phyloP scores from a whole-genome alignment of 2,888 invertebrate genomes.

The Erebia ligea region DNA sequence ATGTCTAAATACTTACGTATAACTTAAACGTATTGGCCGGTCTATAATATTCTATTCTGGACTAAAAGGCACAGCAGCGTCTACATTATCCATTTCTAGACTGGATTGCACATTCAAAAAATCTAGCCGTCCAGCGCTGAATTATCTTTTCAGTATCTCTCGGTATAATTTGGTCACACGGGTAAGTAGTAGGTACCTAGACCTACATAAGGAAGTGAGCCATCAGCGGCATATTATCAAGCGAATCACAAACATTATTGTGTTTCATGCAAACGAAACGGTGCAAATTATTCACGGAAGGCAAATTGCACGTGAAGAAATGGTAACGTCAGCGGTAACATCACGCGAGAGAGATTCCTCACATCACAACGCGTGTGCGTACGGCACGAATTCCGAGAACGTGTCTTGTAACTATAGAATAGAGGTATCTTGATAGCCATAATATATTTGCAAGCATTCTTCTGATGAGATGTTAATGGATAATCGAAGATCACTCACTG shows the following conservation, averaged over 20 bases:
- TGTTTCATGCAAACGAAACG: not conserved
- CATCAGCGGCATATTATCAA: not conserved
- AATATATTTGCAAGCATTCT: too few species aligned
- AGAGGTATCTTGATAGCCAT: not conserved
- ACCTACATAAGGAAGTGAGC: not conserved
- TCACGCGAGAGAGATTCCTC: conserved; percentile 37
- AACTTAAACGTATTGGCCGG: not conserved
- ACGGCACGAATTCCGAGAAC: conserved; percentile 50
- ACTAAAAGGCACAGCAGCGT: too few species aligned
- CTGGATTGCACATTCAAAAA: not conserved
- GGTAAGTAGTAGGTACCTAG: not conserved
- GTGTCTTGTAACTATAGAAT: conserved; percentile 12
- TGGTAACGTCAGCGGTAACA: conserved; percentile 31
- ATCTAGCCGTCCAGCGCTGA: too few species aligned
- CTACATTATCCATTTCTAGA: not conserved
- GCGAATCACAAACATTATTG: conserved; percentile 10
- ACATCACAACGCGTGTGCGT: conserved; percentile 31
- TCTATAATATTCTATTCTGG: too few species aligned
- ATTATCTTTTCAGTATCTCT: not conserved
- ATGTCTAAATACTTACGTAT: not conserved
- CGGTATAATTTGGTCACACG: not conserved
- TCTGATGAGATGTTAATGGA: too few species aligned
- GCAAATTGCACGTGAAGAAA: conserved; percentile 26
- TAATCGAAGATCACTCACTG: too few species aligned
- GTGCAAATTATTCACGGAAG: conserved; percentile 19